These are phyloP conservation scores for Acronicta leporina DNA, from an alignment of 2,888 invertebrate species.

Conservation along the genomic window DNA sequence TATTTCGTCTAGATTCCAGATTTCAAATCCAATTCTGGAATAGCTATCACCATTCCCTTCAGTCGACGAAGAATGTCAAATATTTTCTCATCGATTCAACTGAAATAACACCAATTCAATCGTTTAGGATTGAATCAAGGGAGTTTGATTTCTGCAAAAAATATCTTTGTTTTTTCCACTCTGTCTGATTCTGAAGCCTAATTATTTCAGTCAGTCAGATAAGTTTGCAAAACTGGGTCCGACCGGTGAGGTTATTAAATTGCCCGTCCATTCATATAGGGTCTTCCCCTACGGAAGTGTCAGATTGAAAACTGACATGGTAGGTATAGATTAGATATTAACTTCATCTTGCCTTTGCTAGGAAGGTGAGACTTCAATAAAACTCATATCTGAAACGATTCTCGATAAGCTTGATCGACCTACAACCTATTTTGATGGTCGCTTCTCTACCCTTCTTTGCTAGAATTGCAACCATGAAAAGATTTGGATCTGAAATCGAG, in stretches of 20 bases:
- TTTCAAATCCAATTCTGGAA: not conserved
- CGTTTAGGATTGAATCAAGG: too few species aligned
- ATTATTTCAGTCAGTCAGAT: too few species aligned
- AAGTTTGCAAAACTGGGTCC: not conserved
- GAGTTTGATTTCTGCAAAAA: too few species aligned
- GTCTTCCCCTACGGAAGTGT: conserved; percentile 2
- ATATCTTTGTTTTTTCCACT: too few species aligned
- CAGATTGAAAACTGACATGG: not conserved
- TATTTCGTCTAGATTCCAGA: not conserved
- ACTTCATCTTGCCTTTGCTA: too few species aligned
- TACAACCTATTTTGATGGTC: not conserved
- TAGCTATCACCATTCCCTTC: not conserved
- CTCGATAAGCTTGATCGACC: not conserved
- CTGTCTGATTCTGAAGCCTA: too few species aligned
- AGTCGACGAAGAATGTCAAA: not conserved
- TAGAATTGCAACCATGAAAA: not conserved
- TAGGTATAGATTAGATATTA: not conserved
- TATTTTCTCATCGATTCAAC: too few species aligned
- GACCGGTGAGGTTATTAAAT: not conserved
- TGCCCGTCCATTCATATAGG: not conserved
- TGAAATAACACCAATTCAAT: too few species aligned
- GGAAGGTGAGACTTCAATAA: too few species aligned
- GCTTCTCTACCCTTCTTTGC: not conserved
- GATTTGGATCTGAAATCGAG: not conserved
- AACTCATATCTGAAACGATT: not conserved